Evolutionary conservation across 2,888 invertebrate genomes (phyloP), one percentile per base, ranked within the genome.

Genomic region (Aphelenchoides bicaudatus): DNA sequence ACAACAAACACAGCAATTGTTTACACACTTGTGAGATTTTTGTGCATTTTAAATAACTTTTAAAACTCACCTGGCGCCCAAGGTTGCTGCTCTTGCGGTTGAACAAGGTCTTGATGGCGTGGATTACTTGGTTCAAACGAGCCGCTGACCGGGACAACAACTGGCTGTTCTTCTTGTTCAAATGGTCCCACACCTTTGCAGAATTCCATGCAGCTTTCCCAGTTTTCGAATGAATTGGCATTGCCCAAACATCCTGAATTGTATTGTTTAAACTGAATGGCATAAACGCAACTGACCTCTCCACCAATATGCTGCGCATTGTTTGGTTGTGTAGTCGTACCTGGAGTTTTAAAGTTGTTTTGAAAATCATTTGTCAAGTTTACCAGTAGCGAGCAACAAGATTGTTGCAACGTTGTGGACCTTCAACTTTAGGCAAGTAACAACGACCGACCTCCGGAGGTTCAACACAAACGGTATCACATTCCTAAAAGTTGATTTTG

Each of bases 281-380:
- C n/a, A 34, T 34, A 10, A 10, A 10, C 10, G 34, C 34, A 34
- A 21, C 25, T 78, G 78, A 65, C 75, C 75, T 60, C 74, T 65
- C 71, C 71, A 78, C 75, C 76, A 78, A 70, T 76, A 78, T 19
- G 78, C 78, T 30, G 64, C 70, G 59, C 78, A 78, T 56, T 74
- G 72, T 39, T 65, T 61, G 27, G 70, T 73, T 30, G 63, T 56
- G 50, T 70, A 63, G 59, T 78, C 73, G 65, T 78, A 78, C n/a
- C n/a, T n/a, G n/a, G n/a, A n/a, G n/a, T n/a, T n/a, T n/a, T n/a
- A n/a, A n/a, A n/a, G n/a, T n/a, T n/a, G n/a, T n/a, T n/a, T n/a
- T n/a, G n/a, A n/a, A n/a, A n/a, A n/a, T n/a, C n/a, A n/a, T n/a
- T n/a, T n/a, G n/a, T n/a, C n/a, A n/a, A n/a, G n/a, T n/a, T n/a